Evolutionary conservation across 2,888 invertebrate genomes (phyloP).

Genomic region (Strigamia maritima): DNA sequence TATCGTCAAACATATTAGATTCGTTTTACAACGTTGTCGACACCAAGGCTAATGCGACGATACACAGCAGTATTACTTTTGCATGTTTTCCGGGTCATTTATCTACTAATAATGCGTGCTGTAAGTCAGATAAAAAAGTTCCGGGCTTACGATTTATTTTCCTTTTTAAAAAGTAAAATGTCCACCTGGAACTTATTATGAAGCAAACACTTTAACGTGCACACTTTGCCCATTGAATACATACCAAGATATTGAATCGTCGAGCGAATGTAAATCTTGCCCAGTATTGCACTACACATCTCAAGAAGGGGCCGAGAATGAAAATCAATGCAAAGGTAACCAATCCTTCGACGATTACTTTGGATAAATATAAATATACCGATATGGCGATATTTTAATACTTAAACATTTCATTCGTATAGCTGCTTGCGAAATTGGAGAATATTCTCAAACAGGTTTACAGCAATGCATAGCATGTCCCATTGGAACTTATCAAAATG

Average conservation of each 20-base stretch:
- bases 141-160: background rate
- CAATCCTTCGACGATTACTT: too few species aligned
- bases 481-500: slow-evolving; percentile 53
- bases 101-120: background rate
- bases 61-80: background rate
- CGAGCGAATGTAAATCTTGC: slow-evolving; percentile 50
- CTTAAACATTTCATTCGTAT: background rate
- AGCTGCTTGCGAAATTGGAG: slow-evolving; percentile 50
- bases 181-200: slow-evolving; percentile 64
- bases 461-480: slow-evolving; percentile 61
- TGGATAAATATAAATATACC: too few species aligned
- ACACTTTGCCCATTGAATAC: slow-evolving; percentile 54
- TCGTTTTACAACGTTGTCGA: background rate
- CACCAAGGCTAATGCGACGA: background rate
- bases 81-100: background rate
- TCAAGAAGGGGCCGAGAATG: slow-evolving; percentile 50
- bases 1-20: background rate
- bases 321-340: slow-evolving; percentile 50
- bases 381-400: background rate
- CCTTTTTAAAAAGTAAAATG: slow-evolving; percentile 60
- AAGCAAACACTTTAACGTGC: slow-evolving; percentile 56
- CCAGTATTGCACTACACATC: slow-evolving; percentile 52
- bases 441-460: slow-evolving; percentile 56
- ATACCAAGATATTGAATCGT: slow-evolving; percentile 52
- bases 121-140: background rate